These are phyloP conservation scores for Halcyon malimbica DNA, from an alignment of 2,113 vertebrate genomes.

Conservation along the genomic window DNA sequence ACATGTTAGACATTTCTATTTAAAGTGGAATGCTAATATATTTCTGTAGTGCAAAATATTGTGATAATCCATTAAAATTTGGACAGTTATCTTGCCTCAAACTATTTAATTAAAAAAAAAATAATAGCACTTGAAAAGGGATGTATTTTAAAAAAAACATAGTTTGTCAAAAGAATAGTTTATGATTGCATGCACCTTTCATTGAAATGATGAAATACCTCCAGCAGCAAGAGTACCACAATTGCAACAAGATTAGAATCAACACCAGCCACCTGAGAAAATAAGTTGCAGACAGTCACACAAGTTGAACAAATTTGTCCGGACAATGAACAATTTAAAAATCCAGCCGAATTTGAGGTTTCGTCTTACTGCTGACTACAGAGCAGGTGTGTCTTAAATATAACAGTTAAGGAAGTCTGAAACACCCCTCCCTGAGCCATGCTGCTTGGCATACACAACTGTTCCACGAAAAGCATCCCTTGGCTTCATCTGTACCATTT, in stretches of 20 bases:
- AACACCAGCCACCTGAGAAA: background rate
- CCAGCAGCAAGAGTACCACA: background rate
- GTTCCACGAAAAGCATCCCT: background rate
- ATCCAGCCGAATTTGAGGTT: background rate
- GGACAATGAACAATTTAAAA: background rate
- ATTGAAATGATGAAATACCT: background rate
- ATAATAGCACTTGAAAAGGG: background rate
- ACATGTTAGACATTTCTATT: background rate
- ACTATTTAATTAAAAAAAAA: background rate
- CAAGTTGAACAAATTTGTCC: background rate
- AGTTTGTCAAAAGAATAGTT: background rate
- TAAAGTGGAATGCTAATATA: background rate
- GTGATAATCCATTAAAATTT: background rate
- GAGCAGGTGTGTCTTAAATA: background rate
- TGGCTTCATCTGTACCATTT: background rate
- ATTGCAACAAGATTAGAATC: background rate
- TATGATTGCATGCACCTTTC: background rate
- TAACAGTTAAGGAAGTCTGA: background rate
- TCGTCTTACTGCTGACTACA: background rate
- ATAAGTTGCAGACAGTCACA: background rate
- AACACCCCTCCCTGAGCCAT: background rate
- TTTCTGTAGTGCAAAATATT: background rate
- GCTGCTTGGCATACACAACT: background rate
- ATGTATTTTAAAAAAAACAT: background rate
- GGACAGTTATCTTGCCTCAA: background rate